Base-by-base conservation (phyloP, 1,140 invertebrate genomes). In the Andricus grossulariae region DNA sequence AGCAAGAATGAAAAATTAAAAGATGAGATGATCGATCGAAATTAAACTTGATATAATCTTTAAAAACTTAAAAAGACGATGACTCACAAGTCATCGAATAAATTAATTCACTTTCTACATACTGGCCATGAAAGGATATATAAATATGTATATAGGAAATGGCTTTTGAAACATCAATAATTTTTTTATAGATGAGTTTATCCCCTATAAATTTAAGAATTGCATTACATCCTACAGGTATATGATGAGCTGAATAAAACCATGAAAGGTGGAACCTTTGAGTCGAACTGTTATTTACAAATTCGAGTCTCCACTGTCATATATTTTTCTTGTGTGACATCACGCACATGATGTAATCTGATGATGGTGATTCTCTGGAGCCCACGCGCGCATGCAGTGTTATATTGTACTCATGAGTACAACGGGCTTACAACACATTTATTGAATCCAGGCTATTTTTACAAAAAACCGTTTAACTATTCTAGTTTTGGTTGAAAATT, bases 311-410 rank as follows among this genome's bases (percentile, higher is more conserved):
- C 21, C n/a, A 50, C 19, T 39, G 66, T 72, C 39, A 50, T 76
- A 55, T 80, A 83, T 85, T 86, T 81, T 78, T 71, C 78, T 71
- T 74, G 74, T 81, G 80, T 85, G 85, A 87, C 82, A 87, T 87
- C 84, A 87, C 85, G 77, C 80, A 77, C 74, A 72, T 87, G 85
- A 87, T 83, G 85, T 85, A 87, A 87, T 82, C 82, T 19, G 51
- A 77, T 70, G 45, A 72, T 66, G 50, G 54, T 75, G 74, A 72
- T 73, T 80, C 32, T 66, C 60, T 45, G 39, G 39, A 39, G 60
- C 60, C 60, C 60, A 66, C 60, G 60, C 25, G 8, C 10, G 39
- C 39, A 45, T 8, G 39, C 39, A 10, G 10, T 11, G 10, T 45
- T 19, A 45, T 39, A 32, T 60, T 60, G 10, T 60, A 57, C 19